These are phyloP conservation scores for Galbula dea DNA, from an alignment of 2,113 vertebrate genomes.

Conservation along the genomic window DNA sequence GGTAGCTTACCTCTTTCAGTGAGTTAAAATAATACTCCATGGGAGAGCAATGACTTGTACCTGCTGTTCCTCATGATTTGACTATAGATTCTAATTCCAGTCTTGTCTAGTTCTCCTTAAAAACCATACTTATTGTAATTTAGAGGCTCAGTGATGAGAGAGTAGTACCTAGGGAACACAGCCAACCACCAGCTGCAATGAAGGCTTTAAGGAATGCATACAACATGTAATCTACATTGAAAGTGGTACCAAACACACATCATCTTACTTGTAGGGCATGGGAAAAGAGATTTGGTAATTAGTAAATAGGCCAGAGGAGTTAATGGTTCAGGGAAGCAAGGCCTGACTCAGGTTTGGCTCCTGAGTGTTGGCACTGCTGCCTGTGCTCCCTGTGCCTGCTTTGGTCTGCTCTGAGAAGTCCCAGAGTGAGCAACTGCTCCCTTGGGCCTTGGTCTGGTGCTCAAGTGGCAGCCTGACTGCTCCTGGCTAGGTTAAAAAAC, in stretches of 20 bases:
- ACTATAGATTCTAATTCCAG: background rate
- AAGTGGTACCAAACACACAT: background rate
- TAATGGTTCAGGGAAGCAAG: background rate
- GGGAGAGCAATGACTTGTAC: background rate
- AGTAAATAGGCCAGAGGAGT: background rate
- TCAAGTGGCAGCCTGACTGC: background rate
- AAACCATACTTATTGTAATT: background rate
- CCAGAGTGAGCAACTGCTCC: background rate
- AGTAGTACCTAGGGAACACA: background rate
- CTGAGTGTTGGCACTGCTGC: background rate
- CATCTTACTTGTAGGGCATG: background rate
- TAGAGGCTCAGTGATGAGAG: background rate
- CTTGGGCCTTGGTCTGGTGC: background rate
- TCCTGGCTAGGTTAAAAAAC: background rate
- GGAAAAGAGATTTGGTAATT: background rate
- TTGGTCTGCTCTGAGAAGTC: background rate
- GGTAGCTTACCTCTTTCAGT: background rate
- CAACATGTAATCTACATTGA: background rate
- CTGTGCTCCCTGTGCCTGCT: background rate
- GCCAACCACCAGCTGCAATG: background rate
- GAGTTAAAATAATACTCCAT: background rate
- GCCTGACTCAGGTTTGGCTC: background rate
- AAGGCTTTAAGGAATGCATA: background rate
- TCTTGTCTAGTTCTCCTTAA: background rate
- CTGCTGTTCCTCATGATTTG: background rate